Evolutionary conservation across 1,140 invertebrate genomes (phyloP).

Genomic region (Theocolax elegans): DNA sequence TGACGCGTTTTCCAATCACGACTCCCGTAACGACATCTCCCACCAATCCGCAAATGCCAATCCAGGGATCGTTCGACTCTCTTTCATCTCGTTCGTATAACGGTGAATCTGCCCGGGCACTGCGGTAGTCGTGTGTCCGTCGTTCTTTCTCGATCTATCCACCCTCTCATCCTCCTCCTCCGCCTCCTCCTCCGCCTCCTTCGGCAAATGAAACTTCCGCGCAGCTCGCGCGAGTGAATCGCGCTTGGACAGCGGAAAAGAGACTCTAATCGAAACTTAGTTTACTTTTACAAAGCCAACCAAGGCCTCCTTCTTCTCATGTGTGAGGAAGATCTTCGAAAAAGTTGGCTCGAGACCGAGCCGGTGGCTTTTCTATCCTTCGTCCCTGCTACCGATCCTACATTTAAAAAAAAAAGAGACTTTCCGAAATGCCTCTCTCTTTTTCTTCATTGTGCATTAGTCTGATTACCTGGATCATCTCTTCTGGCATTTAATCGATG

Average conservation of each 20-base stretch:
- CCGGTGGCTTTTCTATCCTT: constrained; percentile 46
- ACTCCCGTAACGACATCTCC: constrained; percentile 30
- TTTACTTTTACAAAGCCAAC: constrained; percentile 49
- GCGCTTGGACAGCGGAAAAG: constrained; percentile 31
- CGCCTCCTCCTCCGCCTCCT: not conserved
- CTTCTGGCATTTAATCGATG: constrained; percentile 23
- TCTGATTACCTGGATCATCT: constrained; percentile 27
- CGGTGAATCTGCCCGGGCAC: too few species aligned
- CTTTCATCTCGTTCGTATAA: constrained; percentile 24
- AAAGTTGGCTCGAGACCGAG: constrained; percentile 26
- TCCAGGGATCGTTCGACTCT: constrained; percentile 8
- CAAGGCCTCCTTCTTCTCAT: not conserved
- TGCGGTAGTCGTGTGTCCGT: too few species aligned
- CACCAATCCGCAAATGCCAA: constrained; percentile 30
- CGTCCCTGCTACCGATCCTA: not conserved
- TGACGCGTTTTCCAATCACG: constrained; percentile 41
- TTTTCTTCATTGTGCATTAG: constrained; percentile 36
- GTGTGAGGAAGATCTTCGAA: constrained; percentile 1
- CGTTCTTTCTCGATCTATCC: not conserved
- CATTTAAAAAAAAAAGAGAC: constrained; percentile 19
- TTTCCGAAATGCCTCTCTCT: constrained; percentile 21
- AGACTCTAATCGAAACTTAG: constrained; percentile 52
- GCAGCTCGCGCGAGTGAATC: constrained; percentile 31
- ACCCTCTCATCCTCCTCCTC: not conserved
- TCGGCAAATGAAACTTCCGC: constrained; percentile 42